phyloP scores from a whole-genome alignment of 2,888 invertebrate genomes.

The Portevinia maculata region DNA sequence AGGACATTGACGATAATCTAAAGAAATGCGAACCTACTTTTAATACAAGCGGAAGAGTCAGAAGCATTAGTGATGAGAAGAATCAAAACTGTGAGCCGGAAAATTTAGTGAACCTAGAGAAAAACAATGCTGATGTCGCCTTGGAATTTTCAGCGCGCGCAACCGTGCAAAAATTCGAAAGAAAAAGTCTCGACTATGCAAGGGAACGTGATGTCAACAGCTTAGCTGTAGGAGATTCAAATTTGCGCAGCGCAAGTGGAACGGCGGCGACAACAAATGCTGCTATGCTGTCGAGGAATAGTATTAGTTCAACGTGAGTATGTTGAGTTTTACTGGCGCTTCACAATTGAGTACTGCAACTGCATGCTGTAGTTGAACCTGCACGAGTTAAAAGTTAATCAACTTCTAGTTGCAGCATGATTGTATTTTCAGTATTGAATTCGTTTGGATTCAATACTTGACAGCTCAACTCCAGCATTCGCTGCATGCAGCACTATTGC shows the following conservation, averaged over 20 bases:
- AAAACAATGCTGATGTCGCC: slow-evolving; percentile 65
- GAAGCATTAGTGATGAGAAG: slow-evolving; percentile 82
- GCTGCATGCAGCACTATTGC: too few relatives aligned
- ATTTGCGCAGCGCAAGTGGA: slow-evolving; percentile 39
- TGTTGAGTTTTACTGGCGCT: neutral
- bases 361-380: too few relatives aligned
- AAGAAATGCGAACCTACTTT: slow-evolving; percentile 75
- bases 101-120: slow-evolving; percentile 44
- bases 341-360: neutral
- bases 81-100: slow-evolving; percentile 80
- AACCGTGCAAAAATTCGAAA: slow-evolving; percentile 79
- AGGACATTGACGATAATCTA: slow-evolving; percentile 81
- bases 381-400: too few relatives aligned
- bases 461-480: too few relatives aligned
- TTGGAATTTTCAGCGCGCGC: slow-evolving; percentile 77
- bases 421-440: too few relatives aligned
- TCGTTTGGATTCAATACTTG: too few relatives aligned
- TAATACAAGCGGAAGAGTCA: slow-evolving; percentile 70
- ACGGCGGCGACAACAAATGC: slow-evolving; percentile 45
- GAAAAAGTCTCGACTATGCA: slow-evolving; percentile 77
- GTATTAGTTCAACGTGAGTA: slow-evolving; percentile 79
- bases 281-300: slow-evolving; percentile 70
- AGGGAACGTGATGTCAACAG: slow-evolving; percentile 73
- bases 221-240: slow-evolving; percentile 61
- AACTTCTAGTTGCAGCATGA: too few relatives aligned